Base-by-base conservation (phyloP, 1,140 invertebrate species). In the Rhagoletis zephyria region DNA sequence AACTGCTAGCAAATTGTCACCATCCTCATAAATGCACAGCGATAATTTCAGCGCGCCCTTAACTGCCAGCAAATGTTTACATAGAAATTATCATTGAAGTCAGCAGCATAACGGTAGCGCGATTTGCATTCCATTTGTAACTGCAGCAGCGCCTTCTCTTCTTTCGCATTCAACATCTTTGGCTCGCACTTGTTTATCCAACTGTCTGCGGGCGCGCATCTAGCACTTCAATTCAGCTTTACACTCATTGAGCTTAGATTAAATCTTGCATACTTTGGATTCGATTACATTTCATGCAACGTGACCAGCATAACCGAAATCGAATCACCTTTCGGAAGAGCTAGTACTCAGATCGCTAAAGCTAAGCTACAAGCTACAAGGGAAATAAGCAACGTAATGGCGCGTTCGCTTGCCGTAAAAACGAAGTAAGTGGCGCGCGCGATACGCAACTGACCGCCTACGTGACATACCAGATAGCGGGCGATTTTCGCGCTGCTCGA, bases 231-330 rank as follows among this genome's bases (percentile, higher is more conserved):
- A 0, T 0, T 19, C 14, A 81, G 19, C n/a, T 81, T 56, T 56
- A 81, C 74, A 42, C 48, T 81, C 30, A 81, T 81, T 81, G 74
- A 81, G 74, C 74, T 59, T 81, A 51, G 74, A 81, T 81, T 81
- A 81, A 81, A 81, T 81, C 74, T 81, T 81, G 74, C 74, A 81
- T 81, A 81, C 74, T 81, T 81, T 81, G 74, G 74, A 81, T 81
- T 81, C 74, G 74, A 81, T 81, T 81, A 81, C 74, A 81, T 81
- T 81, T 81, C 48, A 9, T 14, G 7, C 3, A n/a, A 81, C 74
- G 74, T 81, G 74, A 81, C 74, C 48, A 59, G 74, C 74, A 81
- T 81, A 19, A 4, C 14, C 48, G 74, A 19, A 63, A n/a, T 51
- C 9, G 40, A 67, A 67, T 19, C 30, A 19, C 45, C 74, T 81